Base-by-base conservation (phyloP, 1,140 invertebrate species). In the Tribolium castaneum region DNA sequence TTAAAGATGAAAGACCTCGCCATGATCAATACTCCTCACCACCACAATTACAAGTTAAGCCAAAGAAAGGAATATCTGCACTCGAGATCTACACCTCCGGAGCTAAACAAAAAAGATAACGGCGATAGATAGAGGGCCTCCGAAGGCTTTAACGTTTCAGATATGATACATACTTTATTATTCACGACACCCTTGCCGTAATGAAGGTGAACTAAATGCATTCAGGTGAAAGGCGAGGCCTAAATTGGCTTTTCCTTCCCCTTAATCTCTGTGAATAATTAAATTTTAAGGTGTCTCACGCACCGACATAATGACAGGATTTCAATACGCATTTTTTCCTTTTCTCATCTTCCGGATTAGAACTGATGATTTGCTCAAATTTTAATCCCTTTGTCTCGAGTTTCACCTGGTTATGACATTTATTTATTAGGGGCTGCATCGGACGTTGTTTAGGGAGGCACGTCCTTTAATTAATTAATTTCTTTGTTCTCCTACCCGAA, bases 211-310 rank as follows among this genome's bases (percentile, higher is more conserved):
- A 54, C 49, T 73, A 54, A 52, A 73, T 73, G 71, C 71, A 73
- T 73, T 73, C 45, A 54, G 71, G 71, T 73, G 71, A 73, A 73
- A 73, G 71, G 71, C 71, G 19, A 51, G 22, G 71, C 52, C 22
- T 73, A 73, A 73, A 73, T 73, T 73, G 71, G 71, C 71, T 73
- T 73, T 73, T 73, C 71, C 71, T 73, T 54, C 52, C 45, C 39
- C 71, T 30, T 34, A 52, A 54, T 73, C 49, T 50, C 70, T 6
- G 70, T 51, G 19, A 13, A 73, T 73, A 73, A 73, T 73, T 73
- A 73, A 73, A 73, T 73, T 54, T 73, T 54, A 73, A 73, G 52
- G 30, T 35, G 71, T 73, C 71, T 35, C 52, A 66, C 25, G 19
- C 54, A 14, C 59, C 30, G 59, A 66, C 59, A 12, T 66, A 34